phyloP scores from a whole-genome alignment of 2,113 vertebrate genomes.

The Felis chaus region DNA sequence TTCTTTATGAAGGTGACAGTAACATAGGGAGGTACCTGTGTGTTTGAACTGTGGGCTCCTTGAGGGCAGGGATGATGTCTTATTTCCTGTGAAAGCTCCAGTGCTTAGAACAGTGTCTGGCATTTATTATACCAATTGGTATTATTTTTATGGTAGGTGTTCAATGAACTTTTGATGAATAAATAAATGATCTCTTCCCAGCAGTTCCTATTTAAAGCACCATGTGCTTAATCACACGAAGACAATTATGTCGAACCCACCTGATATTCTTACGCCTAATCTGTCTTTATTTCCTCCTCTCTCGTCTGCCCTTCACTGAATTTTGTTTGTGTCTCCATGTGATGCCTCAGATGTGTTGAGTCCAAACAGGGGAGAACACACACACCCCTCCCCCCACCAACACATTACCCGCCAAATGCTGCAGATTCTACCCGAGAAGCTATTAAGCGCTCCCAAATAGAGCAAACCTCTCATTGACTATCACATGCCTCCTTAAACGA shows the following conservation, averaged over 20 bases:
- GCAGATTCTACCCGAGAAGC: slow-evolving; percentile 65
- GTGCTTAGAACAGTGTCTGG: neutral
- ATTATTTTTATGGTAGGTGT: slow-evolving; percentile 40
- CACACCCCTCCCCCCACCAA: no score
- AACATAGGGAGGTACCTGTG: neutral
- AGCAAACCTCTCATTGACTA: slow-evolving; percentile 78
- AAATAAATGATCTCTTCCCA: slow-evolving; percentile 42
- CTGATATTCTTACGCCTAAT: neutral
- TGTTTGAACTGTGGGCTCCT: neutral
- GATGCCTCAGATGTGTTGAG: neutral
- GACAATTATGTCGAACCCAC: neutral
- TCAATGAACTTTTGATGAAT: slow-evolving; percentile 53
- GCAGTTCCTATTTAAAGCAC: slow-evolving; percentile 30
- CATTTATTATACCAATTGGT: slow-evolving; percentile 31
- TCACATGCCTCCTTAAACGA: slow-evolving; percentile 80
- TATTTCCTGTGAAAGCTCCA: neutral
- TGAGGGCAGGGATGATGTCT: neutral
- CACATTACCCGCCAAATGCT: neutral
- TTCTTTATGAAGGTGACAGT: neutral
- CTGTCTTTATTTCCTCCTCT: neutral
- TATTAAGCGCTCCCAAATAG: slow-evolving; percentile 60
- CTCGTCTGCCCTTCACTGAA: neutral
- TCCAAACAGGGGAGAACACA: neutral
- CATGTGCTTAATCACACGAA: slow-evolving; percentile 40
- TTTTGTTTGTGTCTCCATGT: neutral